Base-by-base conservation (phyloP, 2,113 vertebrate genomes). In the Calypte anna region DNA sequence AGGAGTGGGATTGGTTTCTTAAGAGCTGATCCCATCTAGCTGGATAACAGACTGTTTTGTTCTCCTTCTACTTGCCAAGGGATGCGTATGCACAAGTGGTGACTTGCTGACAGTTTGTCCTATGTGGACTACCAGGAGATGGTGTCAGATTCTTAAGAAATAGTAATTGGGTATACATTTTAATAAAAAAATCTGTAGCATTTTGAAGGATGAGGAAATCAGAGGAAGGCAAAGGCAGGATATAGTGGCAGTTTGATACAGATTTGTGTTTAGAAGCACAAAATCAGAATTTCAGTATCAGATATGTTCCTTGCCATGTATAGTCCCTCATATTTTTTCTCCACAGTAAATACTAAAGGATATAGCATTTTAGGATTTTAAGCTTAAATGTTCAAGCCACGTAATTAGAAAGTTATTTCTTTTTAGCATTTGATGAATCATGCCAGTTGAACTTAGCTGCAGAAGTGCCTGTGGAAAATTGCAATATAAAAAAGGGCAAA, bases 71-170 rank as follows among this genome's bases (percentile, higher is more conserved):
- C 9, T 30, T 36, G 61, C 23, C 22, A 69, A 67, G 62, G 31
- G 16, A 53, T 58, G 19, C 0, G 0, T 18, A 54, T 30, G 24
- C 5, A 12, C 8, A 25, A 43, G 9, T 78, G 21, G 31, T 70
- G 23, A 38, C 3, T 9, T 74, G 69, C n/a, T 61, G 30, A 48
- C 17, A 82, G 19, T 58, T 76, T 43, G 11, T 44, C 43, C 73
- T 50, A 62, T 7, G 13, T 14, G 80, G 68, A 7, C 43, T 10
- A 64, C 15, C 51, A 67, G 33, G 17, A 64, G 31, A 58, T 27
- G 48, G 27, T 85, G 22, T 69, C 36, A 36, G 38, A 38, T 77
- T 76, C 19, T 51, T 36, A 55, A 15, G 27, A 82, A 85, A 53
- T 30, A 73, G 7, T 44, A 82, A 21, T 4, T n/a, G 15, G 8